Conservation (phyloP, 1,140 invertebrate genomes). For the Pachyrhynchus sulphureomaculatus region DNA sequence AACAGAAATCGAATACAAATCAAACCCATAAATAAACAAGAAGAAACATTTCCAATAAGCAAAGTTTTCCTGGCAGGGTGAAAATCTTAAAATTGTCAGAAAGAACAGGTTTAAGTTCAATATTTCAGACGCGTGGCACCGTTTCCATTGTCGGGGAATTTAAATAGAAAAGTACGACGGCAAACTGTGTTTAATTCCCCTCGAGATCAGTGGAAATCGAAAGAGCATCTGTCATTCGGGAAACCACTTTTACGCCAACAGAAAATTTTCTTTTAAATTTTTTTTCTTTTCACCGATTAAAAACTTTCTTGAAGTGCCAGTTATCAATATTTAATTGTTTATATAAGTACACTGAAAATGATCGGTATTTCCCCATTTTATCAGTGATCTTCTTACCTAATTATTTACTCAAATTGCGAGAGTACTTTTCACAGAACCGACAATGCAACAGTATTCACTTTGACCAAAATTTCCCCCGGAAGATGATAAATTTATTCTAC, state of each 20-base stretch:
- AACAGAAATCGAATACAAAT: slow-evolving; percentile 13
- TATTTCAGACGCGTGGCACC: slow-evolving; percentile 30
- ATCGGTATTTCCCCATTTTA: too few species aligned
- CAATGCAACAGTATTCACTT: too few species aligned
- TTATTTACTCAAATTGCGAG: too few species aligned
- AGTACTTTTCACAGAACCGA: too few species aligned
- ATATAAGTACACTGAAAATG: too few species aligned
- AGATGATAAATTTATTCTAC: too few species aligned
- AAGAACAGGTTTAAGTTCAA: slow-evolving; percentile 25
- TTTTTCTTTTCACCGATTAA: too few species aligned
- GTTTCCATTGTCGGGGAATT: slow-evolving; percentile 24
- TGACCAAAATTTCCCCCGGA: too few species aligned
- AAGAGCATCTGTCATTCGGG: slow-evolving; percentile 31
- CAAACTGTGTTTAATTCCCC: slow-evolving; percentile 33
- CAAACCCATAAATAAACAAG: slow-evolving; percentile 24
- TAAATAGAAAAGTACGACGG: slow-evolving; percentile 34
- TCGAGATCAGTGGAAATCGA: slow-evolving; percentile 26
- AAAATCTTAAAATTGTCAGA: slow-evolving; percentile 32
- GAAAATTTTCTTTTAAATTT: slow-evolving; percentile 9
- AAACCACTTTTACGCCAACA: slow-evolving; percentile 7
- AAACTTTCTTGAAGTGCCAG: too few species aligned
- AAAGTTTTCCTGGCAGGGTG: neutral
- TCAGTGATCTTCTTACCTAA: too few species aligned
- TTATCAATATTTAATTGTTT: too few species aligned
- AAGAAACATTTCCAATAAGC: slow-evolving; percentile 20